phyloP scores from a whole-genome alignment of 2,113 vertebrate genomes.

The Cepphus grylle region DNA sequence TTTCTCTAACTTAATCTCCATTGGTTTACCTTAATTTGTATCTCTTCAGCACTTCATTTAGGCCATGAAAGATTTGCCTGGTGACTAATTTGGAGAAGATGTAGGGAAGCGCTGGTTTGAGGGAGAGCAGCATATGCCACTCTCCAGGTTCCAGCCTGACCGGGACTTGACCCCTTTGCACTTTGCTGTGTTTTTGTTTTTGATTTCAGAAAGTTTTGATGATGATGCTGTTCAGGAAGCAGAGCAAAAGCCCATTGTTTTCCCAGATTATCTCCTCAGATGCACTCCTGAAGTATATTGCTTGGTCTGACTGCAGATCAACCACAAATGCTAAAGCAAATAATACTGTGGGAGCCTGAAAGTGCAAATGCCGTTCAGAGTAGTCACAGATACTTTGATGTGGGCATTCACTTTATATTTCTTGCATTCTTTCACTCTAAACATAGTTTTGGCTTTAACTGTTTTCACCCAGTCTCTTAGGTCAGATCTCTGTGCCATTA shows the following conservation, averaged over 20 bases:
- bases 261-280: slow-evolving; percentile 54
- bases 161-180: background rate
- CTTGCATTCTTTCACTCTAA: slow-evolving; percentile 20
- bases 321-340: slow-evolving; percentile 55
- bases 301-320: slow-evolving; percentile 24
- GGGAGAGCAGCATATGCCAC: background rate
- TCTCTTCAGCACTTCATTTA: background rate
- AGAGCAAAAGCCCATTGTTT: slow-evolving; percentile 28
- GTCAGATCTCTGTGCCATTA: background rate
- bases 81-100: background rate
- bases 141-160: background rate
- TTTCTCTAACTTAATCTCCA: background rate
- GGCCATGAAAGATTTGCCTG: background rate
- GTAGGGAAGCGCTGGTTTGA: background rate
- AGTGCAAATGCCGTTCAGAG: slow-evolving; percentile 46
- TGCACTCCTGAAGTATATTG: slow-evolving; percentile 33
- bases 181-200: slow-evolving; percentile 9
- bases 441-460: background rate
- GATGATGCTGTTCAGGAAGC: slow-evolving; percentile 41
- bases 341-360: slow-evolving; percentile 40
- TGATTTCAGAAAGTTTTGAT: slow-evolving; percentile 40
- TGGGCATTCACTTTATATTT: slow-evolving; percentile 10
- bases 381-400: slow-evolving; percentile 51
- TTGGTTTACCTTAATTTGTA: background rate
- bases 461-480: background rate